Evolutionary conservation across 2,797 vertebrate species (phyloP), one percentile per base, ranked within the genome.

Genomic region (Typhlichthys eigenmanni): DNA sequence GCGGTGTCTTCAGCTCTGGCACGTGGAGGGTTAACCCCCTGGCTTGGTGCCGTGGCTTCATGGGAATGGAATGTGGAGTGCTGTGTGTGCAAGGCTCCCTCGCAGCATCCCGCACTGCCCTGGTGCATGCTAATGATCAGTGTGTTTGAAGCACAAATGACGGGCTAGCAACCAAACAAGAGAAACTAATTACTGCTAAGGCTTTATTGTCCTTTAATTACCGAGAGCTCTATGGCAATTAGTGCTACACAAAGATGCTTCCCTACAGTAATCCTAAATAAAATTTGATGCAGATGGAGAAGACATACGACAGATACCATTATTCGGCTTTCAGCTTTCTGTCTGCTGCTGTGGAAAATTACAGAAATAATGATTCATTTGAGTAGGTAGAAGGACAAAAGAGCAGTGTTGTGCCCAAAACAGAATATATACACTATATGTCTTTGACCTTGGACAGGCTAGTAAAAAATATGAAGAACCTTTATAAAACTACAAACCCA

Each of bases 51-150:
- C 86, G 90, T 92, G 94, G 91, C 92, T 94, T 98, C 96, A 98
- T 88, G 93, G 93, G 95, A 96, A 94, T 94, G 95, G 96, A 98
- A 98, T 99, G 95, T 96, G 93, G 92, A 95, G 94, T 93, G 92
- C 90, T 89, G 90, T 90, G 88, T 90, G 87, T 88, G 82, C 84
- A 89, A 80, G 82, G 87, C 91, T 92, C 89, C 88, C 93, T 91
- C 93, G 93, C 93, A 95, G 93, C 92, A 95, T 94, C 93, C 93
- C 91, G 94, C 86, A 91, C 86, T 90, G 88, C 88, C 93, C 92
- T 90, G 92, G 90, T 92, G 93, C 89, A 95, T 91, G 92, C 93
- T 93, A 93, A 94, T 93, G 94, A 91, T 91, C 87, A 93, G 92
- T 93, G 95, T 96, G 96, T 95, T 96, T 94, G 93, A 92, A 91